Percentiles rank a stretch among this genome's conserved stretches.
Evolutionary conservation across 2,888 invertebrate species (phyloP).

Genomic region (Meiosimyza platycephala): DNA sequence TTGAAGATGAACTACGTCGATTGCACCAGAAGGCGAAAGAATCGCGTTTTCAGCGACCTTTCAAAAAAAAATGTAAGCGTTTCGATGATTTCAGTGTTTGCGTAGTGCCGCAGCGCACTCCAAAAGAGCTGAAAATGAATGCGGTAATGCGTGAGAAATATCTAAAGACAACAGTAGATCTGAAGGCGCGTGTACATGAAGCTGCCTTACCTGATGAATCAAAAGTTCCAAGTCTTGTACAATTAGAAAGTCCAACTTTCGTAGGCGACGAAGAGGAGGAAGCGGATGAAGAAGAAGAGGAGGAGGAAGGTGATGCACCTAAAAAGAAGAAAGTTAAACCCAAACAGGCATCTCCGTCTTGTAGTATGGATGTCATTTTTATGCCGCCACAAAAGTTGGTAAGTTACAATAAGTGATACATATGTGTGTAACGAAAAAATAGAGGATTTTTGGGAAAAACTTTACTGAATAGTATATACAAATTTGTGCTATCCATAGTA

Average conservation of each 20-base stretch:
- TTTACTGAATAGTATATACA: too few relatives aligned
- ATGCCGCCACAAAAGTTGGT: slow-evolving; percentile 58
- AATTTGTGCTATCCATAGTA: too few relatives aligned
- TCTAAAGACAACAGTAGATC: slow-evolving; percentile 45
- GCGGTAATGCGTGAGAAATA: slow-evolving; percentile 54
- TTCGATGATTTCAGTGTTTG: slow-evolving; percentile 54
- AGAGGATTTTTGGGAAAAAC: neutral
- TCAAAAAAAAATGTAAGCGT: slow-evolving; percentile 49
- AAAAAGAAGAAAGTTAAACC: slow-evolving; percentile 46
- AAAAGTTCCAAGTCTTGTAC: slow-evolving; percentile 44
- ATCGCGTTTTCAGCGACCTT: slow-evolving; percentile 52
- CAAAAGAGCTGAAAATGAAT: slow-evolving; percentile 51
- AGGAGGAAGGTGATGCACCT: slow-evolving; percentile 14
- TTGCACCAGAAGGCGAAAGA: slow-evolving; percentile 55
- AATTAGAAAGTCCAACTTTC: slow-evolving; percentile 54
- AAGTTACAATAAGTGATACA: slow-evolving; percentile 43
- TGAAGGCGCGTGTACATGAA: slow-evolving; percentile 51
- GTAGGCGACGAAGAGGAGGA: slow-evolving; percentile 41
- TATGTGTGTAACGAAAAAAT: neutral
- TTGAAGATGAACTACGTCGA: slow-evolving; percentile 58
- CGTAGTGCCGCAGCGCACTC: slow-evolving; percentile 53
- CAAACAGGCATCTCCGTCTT: slow-evolving; percentile 54
- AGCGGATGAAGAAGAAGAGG: slow-evolving; percentile 46
- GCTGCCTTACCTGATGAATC: slow-evolving; percentile 43
- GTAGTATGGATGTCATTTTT: slow-evolving; percentile 54